Base-by-base conservation (phyloP, 2,113 vertebrate genomes). In the Hyperopisus bebe region DNA sequence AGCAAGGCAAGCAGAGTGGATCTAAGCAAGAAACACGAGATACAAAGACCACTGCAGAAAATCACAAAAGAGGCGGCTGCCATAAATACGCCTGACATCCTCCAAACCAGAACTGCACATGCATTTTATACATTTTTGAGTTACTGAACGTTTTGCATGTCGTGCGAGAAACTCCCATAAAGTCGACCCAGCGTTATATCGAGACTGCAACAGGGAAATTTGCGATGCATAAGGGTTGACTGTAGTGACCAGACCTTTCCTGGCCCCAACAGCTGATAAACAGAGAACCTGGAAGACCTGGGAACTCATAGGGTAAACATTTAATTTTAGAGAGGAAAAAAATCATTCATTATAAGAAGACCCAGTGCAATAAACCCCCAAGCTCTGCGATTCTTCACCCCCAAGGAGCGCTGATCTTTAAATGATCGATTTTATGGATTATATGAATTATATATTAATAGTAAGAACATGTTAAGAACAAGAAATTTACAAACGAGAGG, bases 401-500 rank as follows among this genome's bases (percentile, higher is more conserved):
- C 66, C 39, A 5, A 46, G 31, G 15, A 89, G 70, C 15, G 50
- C 53, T 84, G 66, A 62, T 46, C 51, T 46, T 42, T 86, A 66
- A 89, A 89, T 89, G 70, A 88, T 88, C 10, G 2, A 86, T 88
- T 19, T 85, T 27, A 58, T 15, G 46, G 48, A 55, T 53, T 5
- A 53, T 19, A 53, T 50, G 11, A 13, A 47, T 83, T 77, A 89
- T 88, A 27, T 70, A 89, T 86, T 42, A 89, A 83, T 90, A 70
- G 35, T 90, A 51, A 15, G 50, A 17, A 51, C 50, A 51, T 51
- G n/a, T n/a, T n/a, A n/a, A n/a, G n/a, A n/a, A n/a, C n/a, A 13
- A 15, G 3, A 51, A 51, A 51, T 51, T 51, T 51, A 51, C 50
- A 17, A 51, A 51, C 13, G 13, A 51, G 13, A 51, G 50, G 13